Evolutionary conservation across 1,140 invertebrate species (phyloP).

Genomic region (Drosophila lini): DNA sequence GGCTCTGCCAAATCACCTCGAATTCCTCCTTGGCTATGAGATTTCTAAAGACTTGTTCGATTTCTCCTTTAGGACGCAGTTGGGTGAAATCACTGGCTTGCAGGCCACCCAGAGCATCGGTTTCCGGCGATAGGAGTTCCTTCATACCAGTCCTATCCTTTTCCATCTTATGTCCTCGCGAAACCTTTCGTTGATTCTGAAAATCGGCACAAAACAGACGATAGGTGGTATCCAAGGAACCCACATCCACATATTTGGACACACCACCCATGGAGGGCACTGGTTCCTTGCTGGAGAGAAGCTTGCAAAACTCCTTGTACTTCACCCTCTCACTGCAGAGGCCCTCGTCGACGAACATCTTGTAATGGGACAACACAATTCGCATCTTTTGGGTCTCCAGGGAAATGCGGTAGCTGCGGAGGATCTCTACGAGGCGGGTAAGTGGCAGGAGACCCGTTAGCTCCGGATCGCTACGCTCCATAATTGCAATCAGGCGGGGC

Average conservation of each 20-base stretch:
- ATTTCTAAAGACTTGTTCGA: conserved; percentile 52
- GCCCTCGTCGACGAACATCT: conserved; percentile 51
- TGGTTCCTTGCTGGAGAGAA: conserved; percentile 54
- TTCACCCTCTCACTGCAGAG: conserved; percentile 54
- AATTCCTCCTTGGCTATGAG: conserved; percentile 44
- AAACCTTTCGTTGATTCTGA: conserved; percentile 18
- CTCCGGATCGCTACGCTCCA: conserved; percentile 54
- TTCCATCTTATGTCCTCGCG: background rate
- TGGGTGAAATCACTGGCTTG: conserved; percentile 44
- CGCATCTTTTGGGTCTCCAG: conserved; percentile 55
- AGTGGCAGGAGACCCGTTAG: conserved; percentile 41
- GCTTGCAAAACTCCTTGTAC: conserved; percentile 50
- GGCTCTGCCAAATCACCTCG: conserved; percentile 52
- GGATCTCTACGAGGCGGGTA: conserved; percentile 39
- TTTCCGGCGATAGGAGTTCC: conserved; percentile 55
- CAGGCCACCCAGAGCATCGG: conserved; percentile 38
- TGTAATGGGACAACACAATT: conserved; percentile 39
- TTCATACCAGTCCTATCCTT: conserved; percentile 25
- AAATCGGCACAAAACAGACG: conserved; percentile 60
- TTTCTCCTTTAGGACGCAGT: conserved; percentile 49
- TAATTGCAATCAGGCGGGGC: conserved; percentile 34
- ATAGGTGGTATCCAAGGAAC: conserved; percentile 64
- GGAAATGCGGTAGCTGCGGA: conserved; percentile 39
- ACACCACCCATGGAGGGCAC: conserved; percentile 54
- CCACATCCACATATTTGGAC: conserved; percentile 14